Base-by-base conservation (phyloP, 2,797 vertebrate species). In the Bryconaethiops microstoma region DNA sequence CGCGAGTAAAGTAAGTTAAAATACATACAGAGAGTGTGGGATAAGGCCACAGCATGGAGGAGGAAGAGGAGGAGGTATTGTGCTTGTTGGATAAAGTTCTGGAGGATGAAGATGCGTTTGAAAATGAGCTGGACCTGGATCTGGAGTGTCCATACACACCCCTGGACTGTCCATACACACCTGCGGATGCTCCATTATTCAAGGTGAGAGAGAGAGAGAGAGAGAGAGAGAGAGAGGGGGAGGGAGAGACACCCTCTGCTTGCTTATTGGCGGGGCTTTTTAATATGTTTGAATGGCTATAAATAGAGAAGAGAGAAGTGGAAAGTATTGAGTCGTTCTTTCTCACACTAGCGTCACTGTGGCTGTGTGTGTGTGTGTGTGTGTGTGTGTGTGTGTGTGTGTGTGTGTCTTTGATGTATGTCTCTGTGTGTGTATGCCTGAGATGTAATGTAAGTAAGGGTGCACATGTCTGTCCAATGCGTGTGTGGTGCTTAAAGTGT, bases 21-120 rank as follows among this genome's bases (percentile, higher is more conserved):
- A 83, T 25, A 25, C 74, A 69, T 13, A 59, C n/a, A 69, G 14
- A 2, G n/a, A 79, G 23, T 48, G 52, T 19, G 67, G 59, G 63
- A 60, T 71, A 76, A 68, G 39, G 57, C 68, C 8, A 40, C 25
- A 79, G 77, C 52, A 94, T 97, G 97, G 95, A 96, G 90, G 96
- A 98, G 87, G 97, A 97, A 88, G 97, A 98, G 90, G 97, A 99
- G 90, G 96, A 97, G 91, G 97, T 94, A 87, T 94, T 99, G 86
- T 91, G 96, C 88, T 95, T 95, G 88, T 91, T 98, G 95, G 96
- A 99, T 91, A 96, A 95, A 91, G 95, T 99, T 88, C 94, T 99
- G 88, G 96, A 98, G 88, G 96, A 96, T 83, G 95, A 96, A 91
- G 95, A 96, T 86, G 88, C 93, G 87, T 95, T 94, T 92, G 94